phyloP scores from a whole-genome alignment of 1,140 invertebrate genomes.

The Nylanderia fulva region DNA sequence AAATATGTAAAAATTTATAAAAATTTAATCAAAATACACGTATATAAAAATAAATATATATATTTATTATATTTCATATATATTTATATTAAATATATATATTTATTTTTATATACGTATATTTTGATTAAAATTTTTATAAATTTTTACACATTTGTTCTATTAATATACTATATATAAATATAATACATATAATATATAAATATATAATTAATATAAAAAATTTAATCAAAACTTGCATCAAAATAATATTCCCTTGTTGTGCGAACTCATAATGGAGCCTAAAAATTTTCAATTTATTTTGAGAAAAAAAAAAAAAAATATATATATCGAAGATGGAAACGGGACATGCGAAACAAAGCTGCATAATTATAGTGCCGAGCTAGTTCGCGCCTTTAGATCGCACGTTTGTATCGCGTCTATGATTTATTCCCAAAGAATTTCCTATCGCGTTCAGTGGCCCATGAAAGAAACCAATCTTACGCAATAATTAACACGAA shows the following conservation, averaged over 20 bases:
- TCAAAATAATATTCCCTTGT: background rate
- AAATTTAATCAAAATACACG: too few species aligned
- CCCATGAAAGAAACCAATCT: conserved; percentile 42
- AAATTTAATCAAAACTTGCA: background rate
- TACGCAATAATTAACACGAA: conserved; percentile 42
- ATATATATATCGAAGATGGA: conserved; percentile 5
- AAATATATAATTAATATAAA: background rate
- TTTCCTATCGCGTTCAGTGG: conserved; percentile 38
- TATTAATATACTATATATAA: too few species aligned
- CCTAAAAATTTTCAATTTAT: background rate
- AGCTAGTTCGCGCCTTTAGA: conserved; percentile 4
- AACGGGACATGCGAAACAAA: conserved; percentile 1
- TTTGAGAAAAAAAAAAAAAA: too few species aligned
- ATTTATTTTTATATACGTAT: too few species aligned
- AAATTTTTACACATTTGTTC: too few species aligned
- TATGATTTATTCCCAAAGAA: conserved; percentile 25
- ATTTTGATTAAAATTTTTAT: too few species aligned
- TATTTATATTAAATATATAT: too few species aligned
- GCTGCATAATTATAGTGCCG: conserved; percentile 27
- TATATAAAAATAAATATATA: too few species aligned
- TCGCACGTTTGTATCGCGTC: background rate
- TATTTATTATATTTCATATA: too few species aligned
- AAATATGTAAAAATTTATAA: too few species aligned
- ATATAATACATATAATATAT: too few species aligned
- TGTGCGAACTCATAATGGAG: background rate